Percentiles rank a stretch among this genome's conserved stretches.
These are phyloP conservation scores for Vicugna pacos DNA, from an alignment of 2,113 vertebrate species.

Conservation along the genomic window DNA sequence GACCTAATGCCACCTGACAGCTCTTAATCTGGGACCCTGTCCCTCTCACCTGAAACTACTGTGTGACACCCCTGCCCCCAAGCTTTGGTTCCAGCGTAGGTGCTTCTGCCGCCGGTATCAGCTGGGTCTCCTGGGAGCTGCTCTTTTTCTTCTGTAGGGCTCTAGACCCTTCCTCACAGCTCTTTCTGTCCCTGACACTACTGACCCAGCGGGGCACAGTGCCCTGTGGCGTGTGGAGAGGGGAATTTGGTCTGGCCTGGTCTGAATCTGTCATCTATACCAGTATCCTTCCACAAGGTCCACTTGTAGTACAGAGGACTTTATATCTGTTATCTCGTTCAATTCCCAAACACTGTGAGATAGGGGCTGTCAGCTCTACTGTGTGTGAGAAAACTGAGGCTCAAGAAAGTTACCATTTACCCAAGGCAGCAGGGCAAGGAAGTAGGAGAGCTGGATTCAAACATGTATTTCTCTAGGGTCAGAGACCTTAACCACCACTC, in stretches of 20 bases:
- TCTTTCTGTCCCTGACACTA: background rate
- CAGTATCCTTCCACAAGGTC: background rate
- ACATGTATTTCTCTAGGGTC: background rate
- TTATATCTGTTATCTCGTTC: background rate
- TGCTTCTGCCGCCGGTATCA: conserved; percentile 66
- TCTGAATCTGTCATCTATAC: background rate
- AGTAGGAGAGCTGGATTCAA: background rate
- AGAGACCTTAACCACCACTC: background rate
- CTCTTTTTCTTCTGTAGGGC: background rate
- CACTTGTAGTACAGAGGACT: background rate
- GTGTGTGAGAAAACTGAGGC: background rate
- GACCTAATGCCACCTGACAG: background rate
- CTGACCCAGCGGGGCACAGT: background rate
- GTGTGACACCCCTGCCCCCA: background rate
- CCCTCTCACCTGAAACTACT: conserved; percentile 5
- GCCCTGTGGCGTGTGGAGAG: background rate
- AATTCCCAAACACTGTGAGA: background rate
- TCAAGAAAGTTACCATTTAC: conserved; percentile 37
- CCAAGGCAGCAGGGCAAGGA: background rate
- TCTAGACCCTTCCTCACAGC: background rate
- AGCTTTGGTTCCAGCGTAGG: background rate
- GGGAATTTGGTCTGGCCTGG: background rate
- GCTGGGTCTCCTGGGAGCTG: conserved; percentile 34
- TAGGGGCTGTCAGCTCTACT: background rate
- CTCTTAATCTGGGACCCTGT: background rate